These are phyloP conservation scores for Taphrorychus bicolor DNA, from an alignment of 2,888 invertebrate genomes.

Conservation along the genomic window DNA sequence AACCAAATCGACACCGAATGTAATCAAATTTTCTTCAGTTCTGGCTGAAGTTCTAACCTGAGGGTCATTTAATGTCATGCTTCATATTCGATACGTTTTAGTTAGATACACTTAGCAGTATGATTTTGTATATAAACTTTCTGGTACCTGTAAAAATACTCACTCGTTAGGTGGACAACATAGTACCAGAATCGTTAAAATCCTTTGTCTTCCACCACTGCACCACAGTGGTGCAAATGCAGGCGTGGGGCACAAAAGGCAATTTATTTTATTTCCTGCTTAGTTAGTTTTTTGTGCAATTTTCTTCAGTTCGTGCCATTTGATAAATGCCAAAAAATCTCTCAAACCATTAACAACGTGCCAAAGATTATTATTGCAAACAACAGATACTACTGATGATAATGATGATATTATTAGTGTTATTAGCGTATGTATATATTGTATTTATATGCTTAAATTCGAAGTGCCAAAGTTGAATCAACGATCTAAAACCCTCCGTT, in stretches of 20 bases:
- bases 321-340: background rate
- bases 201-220: conserved; percentile 60
- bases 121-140: conserved; percentile 52
- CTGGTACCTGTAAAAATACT: conserved; percentile 61
- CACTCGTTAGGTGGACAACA: conserved; percentile 51
- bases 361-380: conserved; percentile 2
- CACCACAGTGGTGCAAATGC: conserved; percentile 53
- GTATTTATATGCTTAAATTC: conserved; percentile 26
- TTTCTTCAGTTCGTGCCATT: background rate
- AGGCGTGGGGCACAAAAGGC: conserved; percentile 56
- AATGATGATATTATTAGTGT: background rate
- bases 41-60: no score
- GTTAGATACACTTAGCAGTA: background rate
- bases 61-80: no score
- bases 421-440: conserved; percentile 21
- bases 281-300: conserved; percentile 18
- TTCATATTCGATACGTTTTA: background rate
- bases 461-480: conserved; percentile 33
- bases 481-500: conserved; percentile 12
- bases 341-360: background rate
- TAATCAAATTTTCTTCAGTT: no score
- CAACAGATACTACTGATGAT: background rate
- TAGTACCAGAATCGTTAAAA: conserved; percentile 57
- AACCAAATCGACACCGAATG: no score
- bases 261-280: conserved; percentile 19